These are phyloP conservation scores for Capricornis sumatraensis DNA, from an alignment of 2,113 vertebrate species.

Conservation along the genomic window DNA sequence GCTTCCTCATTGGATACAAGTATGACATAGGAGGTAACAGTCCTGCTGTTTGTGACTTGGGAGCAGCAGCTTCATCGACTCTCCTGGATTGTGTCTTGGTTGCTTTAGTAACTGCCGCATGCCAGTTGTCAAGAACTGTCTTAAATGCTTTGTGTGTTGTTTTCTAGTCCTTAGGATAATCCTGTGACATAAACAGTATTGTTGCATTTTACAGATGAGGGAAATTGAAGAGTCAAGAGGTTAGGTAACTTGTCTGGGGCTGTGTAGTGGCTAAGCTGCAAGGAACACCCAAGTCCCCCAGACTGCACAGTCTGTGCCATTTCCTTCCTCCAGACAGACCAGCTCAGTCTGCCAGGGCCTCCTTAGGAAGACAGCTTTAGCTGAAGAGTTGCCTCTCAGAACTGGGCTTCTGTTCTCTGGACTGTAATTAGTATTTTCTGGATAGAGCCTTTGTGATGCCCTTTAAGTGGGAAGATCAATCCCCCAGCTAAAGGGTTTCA, in stretches of 20 bases:
- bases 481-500: not conserved
- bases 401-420: not conserved
- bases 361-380: not conserved
- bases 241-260: not conserved
- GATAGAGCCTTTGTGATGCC: not conserved
- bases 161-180: not conserved
- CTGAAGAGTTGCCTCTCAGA: not conserved
- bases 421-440: not conserved
- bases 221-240: not conserved
- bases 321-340: not conserved
- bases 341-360: not conserved
- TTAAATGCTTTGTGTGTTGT: not conserved
- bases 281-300: no score
- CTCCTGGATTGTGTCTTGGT: not conserved
- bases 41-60: not conserved
- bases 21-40: not conserved
- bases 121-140: not conserved
- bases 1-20: fast-evolving
- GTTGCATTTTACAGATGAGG: not conserved
- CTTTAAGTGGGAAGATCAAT: not conserved
- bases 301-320: not conserved
- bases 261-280: not conserved
- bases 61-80: not conserved
- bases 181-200: not conserved
- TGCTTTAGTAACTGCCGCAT: not conserved